Evolutionary conservation across 2,113 vertebrate species (phyloP), one percentile per base, ranked within the genome.

Genomic region (Syngnathus floridae): DNA sequence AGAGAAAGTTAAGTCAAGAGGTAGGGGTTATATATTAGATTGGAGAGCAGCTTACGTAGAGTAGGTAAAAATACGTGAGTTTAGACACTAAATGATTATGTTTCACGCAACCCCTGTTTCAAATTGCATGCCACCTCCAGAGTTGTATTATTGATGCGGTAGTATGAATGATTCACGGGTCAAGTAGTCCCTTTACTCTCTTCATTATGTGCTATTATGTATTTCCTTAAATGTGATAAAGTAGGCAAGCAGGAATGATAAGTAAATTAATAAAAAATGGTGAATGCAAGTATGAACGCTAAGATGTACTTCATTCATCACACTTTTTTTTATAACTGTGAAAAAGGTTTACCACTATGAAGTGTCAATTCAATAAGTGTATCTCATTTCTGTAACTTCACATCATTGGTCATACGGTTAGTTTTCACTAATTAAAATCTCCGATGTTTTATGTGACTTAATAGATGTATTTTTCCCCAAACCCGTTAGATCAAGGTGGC

Each of bases 31-130:
- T 4, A 16, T 13, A 14, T 12, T 16, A 45, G 60, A 11, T 62
- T 21, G 26, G 7, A 35, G 26, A 17, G 54, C 3, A 56, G 17
- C 37, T 36, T 17, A 7, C 9, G 35, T 73, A 36, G 56, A 69
- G 68, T 82, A 88, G 88, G 89, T 90, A 85, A 90, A 87, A 90
- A 78, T 86, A 87, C 81, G 89, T 87, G 26, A 84, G 84, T 85
- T 89, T 81, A 86, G 85, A 75, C 70, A 71, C 64, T 67, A 74
- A 77, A 78, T 83, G 83, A 85, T 90, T 79, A 77, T 74, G 82
- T 90, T 89, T 88, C 88, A 86, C 7, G 54, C 17, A 67, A 77
- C 74, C 71, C 69, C 78, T 80, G 87, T 82, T 86, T 86, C 87
- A 75, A 72, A 76, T 85, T 84, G 82, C 88, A 89, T 79, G 77